A percentile compares a stretch with the other conserved stretches of the same genome.
Evolutionary conservation across 2,113 vertebrate species (phyloP).

Genomic region (Vulpes ferrilata): DNA sequence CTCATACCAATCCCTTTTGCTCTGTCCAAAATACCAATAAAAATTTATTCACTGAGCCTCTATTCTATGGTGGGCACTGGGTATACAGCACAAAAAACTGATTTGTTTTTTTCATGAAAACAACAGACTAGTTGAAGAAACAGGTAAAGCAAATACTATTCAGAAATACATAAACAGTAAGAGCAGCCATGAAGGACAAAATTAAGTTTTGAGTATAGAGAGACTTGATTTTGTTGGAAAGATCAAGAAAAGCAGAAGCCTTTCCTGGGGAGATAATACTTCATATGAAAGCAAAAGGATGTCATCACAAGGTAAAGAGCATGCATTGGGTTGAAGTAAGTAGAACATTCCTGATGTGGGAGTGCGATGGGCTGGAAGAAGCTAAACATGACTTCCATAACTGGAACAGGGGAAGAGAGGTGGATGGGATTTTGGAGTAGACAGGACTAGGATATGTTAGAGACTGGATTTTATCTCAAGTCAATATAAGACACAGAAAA

Average conservation of each 20-base stretch:
- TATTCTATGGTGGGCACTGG: not conserved
- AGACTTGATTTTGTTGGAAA: not conserved
- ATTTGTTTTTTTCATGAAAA: not conserved
- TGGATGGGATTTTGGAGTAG: not conserved
- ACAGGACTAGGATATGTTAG: not conserved
- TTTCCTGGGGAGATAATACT: not conserved
- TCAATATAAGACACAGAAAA: not conserved
- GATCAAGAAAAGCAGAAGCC: not conserved
- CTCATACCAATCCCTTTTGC: not conserved
- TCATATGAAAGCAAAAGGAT: not conserved
- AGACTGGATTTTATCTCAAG: not conserved
- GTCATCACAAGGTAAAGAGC: not conserved
- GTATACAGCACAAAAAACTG: not conserved
- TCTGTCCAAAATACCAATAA: not conserved
- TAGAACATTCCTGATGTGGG: not conserved
- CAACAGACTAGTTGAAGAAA: not conserved
- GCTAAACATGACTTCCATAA: not conserved
- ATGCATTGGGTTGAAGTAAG: accelerated
- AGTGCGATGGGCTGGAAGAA: not conserved
- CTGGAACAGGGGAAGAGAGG: accelerated
- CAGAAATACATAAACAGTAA: not conserved
- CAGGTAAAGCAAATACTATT: not conserved
- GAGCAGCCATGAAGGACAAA: not conserved
- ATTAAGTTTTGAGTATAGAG: not conserved
- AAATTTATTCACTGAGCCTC: not conserved